Percentiles rank a stretch among this genome's conserved stretches.
These are phyloP conservation scores for Lagorchestes hirsutus DNA, from an alignment of 2,797 vertebrate genomes.

Conservation along the genomic window DNA sequence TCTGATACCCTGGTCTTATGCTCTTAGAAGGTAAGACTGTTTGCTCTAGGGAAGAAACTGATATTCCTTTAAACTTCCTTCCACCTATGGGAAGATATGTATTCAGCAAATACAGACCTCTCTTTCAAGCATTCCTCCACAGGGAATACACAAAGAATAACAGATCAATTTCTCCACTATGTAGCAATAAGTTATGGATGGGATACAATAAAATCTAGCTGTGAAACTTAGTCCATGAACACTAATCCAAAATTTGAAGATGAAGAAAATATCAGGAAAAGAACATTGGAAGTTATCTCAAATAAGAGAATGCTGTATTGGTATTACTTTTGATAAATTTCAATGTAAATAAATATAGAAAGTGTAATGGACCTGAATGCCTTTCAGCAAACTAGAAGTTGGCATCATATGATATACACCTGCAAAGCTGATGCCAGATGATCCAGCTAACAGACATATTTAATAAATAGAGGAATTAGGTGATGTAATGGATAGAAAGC, in stretches of 20 bases:
- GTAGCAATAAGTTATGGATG: neutral
- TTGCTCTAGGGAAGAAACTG: neutral
- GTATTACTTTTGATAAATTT: neutral
- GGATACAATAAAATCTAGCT: constrained; percentile 12
- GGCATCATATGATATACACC: neutral
- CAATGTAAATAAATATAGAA: neutral
- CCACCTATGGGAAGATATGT: neutral
- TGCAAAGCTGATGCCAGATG: too few relatives aligned
- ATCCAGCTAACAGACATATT: neutral
- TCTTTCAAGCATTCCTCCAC: constrained; percentile 27
- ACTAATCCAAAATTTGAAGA: neutral
- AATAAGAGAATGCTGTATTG: neutral
- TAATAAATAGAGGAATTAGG: neutral
- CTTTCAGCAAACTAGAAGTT: neutral
- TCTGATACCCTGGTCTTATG: neutral
- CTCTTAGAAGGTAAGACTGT: neutral
- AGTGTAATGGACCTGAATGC: neutral
- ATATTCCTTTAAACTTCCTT: constrained; percentile 3
- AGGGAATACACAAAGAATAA: constrained; percentile 54
- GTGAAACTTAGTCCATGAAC: constrained; percentile 20
- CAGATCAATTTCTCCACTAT: constrained; percentile 16
- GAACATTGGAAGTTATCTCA: neutral
- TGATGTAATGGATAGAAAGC: neutral
- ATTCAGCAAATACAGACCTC: neutral
- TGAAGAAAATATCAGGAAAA: neutral